Conservation (phyloP, 92 coral and sea anemone species). For the Actinernus sp. region DNA sequence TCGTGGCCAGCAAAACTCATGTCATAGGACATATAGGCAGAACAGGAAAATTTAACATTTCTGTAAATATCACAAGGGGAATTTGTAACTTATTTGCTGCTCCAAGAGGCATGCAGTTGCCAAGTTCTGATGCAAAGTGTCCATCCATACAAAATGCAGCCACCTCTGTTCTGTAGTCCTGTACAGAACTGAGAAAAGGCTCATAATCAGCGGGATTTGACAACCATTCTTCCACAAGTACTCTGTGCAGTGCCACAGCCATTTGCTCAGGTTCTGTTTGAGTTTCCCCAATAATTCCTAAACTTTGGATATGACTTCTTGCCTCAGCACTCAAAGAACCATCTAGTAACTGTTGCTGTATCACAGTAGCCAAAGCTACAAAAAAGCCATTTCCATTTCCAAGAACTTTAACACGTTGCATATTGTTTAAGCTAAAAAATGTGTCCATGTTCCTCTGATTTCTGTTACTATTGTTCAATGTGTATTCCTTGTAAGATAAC, state of each 20-base stretch:
- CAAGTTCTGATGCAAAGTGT: conserved; percentile 70
- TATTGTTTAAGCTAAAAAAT: conserved; percentile 41
- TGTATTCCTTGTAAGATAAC: conserved; percentile 4
- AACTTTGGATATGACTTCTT: conserved; percentile 23
- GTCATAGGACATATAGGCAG: conserved; percentile 66
- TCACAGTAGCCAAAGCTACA: conserved; percentile 52
- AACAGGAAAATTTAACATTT: conserved; percentile 56
- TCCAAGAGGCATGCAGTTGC: conserved; percentile 70
- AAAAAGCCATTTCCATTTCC: conserved; percentile 62
- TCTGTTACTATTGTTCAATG: conserved; percentile 1
- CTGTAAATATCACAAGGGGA: conserved; percentile 55
- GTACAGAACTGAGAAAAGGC: conserved; percentile 40
- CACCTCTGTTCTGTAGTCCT: conserved; percentile 48
- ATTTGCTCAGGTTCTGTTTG: conserved; percentile 42
- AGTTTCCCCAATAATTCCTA: conserved; percentile 23
- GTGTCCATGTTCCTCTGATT: conserved; percentile 34
- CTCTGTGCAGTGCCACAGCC: conserved; percentile 34
- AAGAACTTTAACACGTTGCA: conserved; percentile 51
- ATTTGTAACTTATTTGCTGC: conserved; percentile 56
- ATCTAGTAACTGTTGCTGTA: conserved; percentile 42
- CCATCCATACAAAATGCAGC: conserved; percentile 51
- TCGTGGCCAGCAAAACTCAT: conserved; percentile 64
- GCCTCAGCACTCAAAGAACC: conserved; percentile 40
- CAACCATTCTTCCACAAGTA: conserved; percentile 65
- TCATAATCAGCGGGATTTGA: conserved; percentile 31